Evolutionary conservation across 2,888 invertebrate genomes (phyloP).

Genomic region (Andrena fulva): DNA sequence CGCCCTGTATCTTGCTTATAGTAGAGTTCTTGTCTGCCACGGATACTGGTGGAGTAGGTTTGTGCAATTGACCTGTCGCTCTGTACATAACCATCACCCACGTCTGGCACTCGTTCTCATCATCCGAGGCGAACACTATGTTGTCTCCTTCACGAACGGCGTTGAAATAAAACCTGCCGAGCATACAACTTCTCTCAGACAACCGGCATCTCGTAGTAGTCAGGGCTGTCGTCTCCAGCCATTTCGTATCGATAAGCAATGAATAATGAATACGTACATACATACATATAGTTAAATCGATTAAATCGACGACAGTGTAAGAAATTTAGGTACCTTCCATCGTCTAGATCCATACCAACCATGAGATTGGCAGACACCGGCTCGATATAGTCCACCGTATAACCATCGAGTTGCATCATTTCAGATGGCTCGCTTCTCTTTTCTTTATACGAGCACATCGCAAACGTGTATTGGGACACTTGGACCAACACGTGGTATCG

Average conservation of each 20-base stretch:
- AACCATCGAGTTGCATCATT: constrained; percentile 99
- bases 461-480: constrained; percentile 99
- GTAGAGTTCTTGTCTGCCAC: constrained; percentile 94
- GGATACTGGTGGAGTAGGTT: constrained; percentile 97
- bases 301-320: background rate
- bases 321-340: constrained; percentile 81
- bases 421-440: constrained; percentile 99
- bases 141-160: constrained; percentile 99
- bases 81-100: constrained; percentile 99
- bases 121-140: constrained; percentile 97
- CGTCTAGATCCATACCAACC: constrained; percentile 91
- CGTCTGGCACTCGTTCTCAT: constrained; percentile 98
- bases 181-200: background rate
- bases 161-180: constrained; percentile 96
- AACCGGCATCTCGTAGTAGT: background rate
- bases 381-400: constrained; percentile 99
- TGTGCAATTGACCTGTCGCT: constrained; percentile 99
- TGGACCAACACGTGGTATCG: constrained; percentile 99
- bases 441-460: constrained; percentile 99
- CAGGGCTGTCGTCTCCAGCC: background rate
- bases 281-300: background rate
- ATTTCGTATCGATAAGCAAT: background rate
- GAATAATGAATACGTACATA: background rate
- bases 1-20: constrained; percentile 95
- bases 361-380: constrained; percentile 95